Base-by-base conservation (phyloP, 2,888 invertebrate genomes). In the Brenthis daphne region DNA sequence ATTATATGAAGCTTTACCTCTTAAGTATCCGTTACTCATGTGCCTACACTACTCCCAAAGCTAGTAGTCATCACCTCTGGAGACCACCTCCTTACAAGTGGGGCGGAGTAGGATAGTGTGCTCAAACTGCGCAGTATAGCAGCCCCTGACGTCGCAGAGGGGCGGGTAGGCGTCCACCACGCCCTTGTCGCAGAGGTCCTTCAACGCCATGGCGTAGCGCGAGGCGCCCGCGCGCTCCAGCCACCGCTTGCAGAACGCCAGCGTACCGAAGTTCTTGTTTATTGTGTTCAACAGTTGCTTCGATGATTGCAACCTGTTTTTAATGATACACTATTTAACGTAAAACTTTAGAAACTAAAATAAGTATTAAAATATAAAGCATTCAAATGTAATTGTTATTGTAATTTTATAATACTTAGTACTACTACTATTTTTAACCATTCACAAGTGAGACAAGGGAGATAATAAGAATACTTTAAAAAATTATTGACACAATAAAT, bases 221-320 rank as follows among this genome's bases (percentile, higher is more conserved):
- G 97, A 97, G 77, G 99, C 98, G 24, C 99, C 99, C 6, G 98
- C 95, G 66, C 99, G 96, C 89, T 99, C 99, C 83, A 99, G 88
- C 99, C 99, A 99, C 58, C 99, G 96, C 82, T 99, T 98, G 91
- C 99, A 99, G 93, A 99, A 99, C 2, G 99, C 99, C 77, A 99
- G 93, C 0, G 99, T 99, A 69, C 98, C 96, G 87, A 99, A 99
- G 89, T 99, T 96, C 85, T 99, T 98, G 89, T 99, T 99, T 85
- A 99, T 99, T 61, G 96, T 94, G 82, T 96, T 97, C 78, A 99
- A 92, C 56, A 99, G 93, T 68, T 97, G 96, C 87, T 99, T 99
- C 20, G 99, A 99, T 69, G 98, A 98, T 81, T 97, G 96, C 82
- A 99, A 92, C 84, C 98, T 96, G 85, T 73, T 16, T 60, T 29